These are phyloP conservation scores for Graptemys geographica DNA, from an alignment of 2,797 vertebrate species.

Conservation along the genomic window DNA sequence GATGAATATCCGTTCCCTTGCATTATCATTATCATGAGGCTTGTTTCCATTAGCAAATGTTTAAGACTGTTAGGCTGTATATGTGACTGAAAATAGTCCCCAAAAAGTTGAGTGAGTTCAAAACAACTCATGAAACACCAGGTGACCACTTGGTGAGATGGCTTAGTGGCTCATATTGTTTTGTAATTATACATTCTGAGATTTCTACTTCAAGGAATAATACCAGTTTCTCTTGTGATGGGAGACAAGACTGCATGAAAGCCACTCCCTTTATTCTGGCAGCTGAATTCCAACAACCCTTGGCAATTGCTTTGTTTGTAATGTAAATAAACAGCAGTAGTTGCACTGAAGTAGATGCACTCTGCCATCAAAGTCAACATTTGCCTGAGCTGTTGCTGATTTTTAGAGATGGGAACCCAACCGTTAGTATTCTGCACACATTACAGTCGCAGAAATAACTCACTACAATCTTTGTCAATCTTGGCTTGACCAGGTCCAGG, in stretches of 20 bases:
- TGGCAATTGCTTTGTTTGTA: slow-evolving; percentile 22
- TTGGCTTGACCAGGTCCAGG: slow-evolving; percentile 28
- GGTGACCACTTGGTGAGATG: not conserved
- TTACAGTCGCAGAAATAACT: slow-evolving; percentile 53
- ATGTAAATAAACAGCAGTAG: slow-evolving; percentile 56
- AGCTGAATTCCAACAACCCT: slow-evolving; percentile 53
- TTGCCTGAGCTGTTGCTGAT: slow-evolving; percentile 66
- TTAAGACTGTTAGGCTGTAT: not conserved
- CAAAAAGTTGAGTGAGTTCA: not conserved
- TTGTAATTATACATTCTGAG: slow-evolving; percentile 42
- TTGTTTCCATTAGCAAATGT: not conserved
- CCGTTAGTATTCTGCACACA: slow-evolving; percentile 24
- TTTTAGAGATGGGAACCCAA: slow-evolving; percentile 35
- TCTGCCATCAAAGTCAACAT: slow-evolving; percentile 56
- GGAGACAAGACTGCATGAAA: slow-evolving; percentile 49
- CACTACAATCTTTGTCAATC: slow-evolving; percentile 21
- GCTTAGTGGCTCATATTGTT: not conserved
- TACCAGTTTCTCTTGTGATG: slow-evolving; percentile 30
- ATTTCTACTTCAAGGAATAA: slow-evolving; percentile 29
- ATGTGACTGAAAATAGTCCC: not conserved
- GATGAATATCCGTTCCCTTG: rapidly evolving
- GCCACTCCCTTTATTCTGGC: slow-evolving; percentile 44
- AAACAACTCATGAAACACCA: not conserved
- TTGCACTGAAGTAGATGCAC: slow-evolving; percentile 51
- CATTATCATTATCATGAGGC: not conserved